Evolutionary conservation across 2,797 vertebrate genomes (phyloP), one percentile per base, ranked within the genome.

Genomic region (Alectoris magna): DNA sequence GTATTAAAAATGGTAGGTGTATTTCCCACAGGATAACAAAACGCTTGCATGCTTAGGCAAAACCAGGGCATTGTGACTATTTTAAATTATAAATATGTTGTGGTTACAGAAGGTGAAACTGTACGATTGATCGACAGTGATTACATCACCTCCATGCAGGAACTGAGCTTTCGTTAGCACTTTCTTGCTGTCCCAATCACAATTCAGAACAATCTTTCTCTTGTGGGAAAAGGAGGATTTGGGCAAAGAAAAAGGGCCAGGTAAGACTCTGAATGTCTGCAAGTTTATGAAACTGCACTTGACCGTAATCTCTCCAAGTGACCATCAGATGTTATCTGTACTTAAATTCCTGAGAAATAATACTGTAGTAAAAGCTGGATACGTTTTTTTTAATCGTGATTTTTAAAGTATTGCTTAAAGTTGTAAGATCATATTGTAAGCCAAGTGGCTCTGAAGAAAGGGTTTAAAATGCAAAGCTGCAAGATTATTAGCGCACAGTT

Each of bases 111-210:
- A 91, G 60, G 82, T 78, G 66, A 60, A 87, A 36, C 10, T 56
- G 8, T n/a, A 16, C 38, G 62, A 75, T 75, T 92, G 82, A 86
- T 71, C 1, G 19, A 56, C 88, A 91, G 70, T 2, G 53, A 38
- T 91, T 91, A 26, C 96, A 74, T 87, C 91, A 84, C 34, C 53
- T 78, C 77, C 39, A 19, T 66, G 48, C 60, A 94, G 93, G 79
- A 96, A 96, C 82, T 69, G 83, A 38, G 34, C 53, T 92, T 72
- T 79, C 58, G 0, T 86, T 89, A 94, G 79, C 95, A 87, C 89
- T 92, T 96, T 94, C 79, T 96, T 95, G 94, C 96, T 88, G 76
- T 71, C 59, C 77, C 89, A 67, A 75, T 67, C 75, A 89, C 49
- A 81, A 69, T 66, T 77, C 38, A 80, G 71, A 95, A 91, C 81